A percentile compares a stretch with the other conserved stretches of the same genome.
phyloP scores from a whole-genome alignment of 2,888 invertebrate species.

The Pterostichus niger region DNA sequence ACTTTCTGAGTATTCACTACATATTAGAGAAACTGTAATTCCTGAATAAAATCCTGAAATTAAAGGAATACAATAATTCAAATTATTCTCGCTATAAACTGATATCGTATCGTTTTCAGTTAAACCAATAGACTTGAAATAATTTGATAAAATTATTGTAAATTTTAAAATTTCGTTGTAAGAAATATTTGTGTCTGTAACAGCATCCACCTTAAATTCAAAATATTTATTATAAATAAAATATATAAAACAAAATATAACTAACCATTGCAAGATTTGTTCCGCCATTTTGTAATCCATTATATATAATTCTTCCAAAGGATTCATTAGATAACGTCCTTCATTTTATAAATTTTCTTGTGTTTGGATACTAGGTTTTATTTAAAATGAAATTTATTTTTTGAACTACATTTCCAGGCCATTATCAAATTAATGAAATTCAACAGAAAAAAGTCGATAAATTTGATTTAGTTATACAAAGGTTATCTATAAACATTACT shows the following conservation, averaged over 20 bases:
- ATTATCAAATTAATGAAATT: too few species aligned
- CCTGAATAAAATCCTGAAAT: neutral
- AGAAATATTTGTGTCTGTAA: constrained; percentile 35
- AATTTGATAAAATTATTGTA: constrained; percentile 34
- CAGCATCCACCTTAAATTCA: constrained; percentile 50
- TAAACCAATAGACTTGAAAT: constrained; percentile 18
- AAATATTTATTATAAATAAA: neutral
- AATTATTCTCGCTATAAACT: constrained; percentile 25
- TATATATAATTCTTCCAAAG: constrained; percentile 1
- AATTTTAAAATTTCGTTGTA: constrained; percentile 39
- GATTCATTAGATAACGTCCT: neutral
- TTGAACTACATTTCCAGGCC: too few species aligned
- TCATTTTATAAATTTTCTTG: too few species aligned
- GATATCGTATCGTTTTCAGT: constrained; percentile 54
- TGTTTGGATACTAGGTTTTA: too few species aligned
- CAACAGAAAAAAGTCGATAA: too few species aligned
- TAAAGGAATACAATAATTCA: neutral
- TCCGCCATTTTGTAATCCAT: neutral
- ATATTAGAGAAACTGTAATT: neutral
- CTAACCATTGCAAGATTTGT: neutral
- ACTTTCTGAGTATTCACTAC: neutral
- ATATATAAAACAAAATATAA: neutral
- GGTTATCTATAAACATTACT: too few species aligned
- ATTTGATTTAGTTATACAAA: too few species aligned
- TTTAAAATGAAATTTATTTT: too few species aligned